Conservation (phyloP, 35 echinoderm and acorn worm species). For the Hemicentrotus pulcherrimus region DNA sequence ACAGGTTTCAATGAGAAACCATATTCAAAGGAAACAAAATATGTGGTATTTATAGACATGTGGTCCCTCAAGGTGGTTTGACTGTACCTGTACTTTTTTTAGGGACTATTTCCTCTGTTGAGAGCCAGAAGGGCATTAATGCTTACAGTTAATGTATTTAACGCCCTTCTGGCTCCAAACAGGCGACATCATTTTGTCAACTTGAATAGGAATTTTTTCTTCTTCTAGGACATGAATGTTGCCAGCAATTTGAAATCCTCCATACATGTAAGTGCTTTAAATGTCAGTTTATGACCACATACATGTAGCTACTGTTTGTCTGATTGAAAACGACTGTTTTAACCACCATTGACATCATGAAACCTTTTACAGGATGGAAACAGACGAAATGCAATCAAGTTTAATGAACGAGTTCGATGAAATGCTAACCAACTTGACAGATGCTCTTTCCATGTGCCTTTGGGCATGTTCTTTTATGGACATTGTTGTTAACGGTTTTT, state of each 20-base stretch:
- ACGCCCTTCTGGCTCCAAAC: too few relatives aligned
- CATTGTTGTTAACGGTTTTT: background rate
- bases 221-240: background rate
- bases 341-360: background rate
- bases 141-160: too few relatives aligned
- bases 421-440: background rate
- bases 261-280: background rate
- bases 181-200: too few relatives aligned
- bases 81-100: too few relatives aligned
- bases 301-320: background rate
- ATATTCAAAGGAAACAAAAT: too few relatives aligned
- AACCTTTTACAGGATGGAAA: background rate
- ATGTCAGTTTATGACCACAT: background rate
- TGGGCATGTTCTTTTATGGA: background rate
- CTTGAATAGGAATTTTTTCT: too few relatives aligned
- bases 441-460: background rate
- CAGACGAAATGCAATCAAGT: background rate
- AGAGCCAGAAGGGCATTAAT: too few relatives aligned
- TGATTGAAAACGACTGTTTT: background rate
- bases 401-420: background rate
- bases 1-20: too few relatives aligned
- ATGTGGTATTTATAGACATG: too few relatives aligned
- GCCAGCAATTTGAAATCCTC: background rate
- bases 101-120: too few relatives aligned
- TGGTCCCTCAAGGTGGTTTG: too few relatives aligned